Conservation (phyloP, 1,140 invertebrate genomes). For the Apolygus lucorum region DNA sequence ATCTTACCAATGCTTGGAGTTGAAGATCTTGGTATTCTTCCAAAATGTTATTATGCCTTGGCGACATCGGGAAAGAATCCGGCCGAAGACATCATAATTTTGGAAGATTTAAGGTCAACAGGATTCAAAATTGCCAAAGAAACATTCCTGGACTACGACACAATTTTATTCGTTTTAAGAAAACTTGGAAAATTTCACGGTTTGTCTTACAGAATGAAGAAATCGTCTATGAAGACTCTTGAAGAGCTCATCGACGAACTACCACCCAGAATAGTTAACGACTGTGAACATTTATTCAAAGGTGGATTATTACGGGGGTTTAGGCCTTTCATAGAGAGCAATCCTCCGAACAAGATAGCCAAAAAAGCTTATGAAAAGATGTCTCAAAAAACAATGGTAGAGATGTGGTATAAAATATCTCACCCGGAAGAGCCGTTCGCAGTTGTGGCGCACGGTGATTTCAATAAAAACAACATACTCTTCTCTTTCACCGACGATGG, state of each 20-base stretch:
- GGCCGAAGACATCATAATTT: neutral
- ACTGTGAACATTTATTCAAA: no score
- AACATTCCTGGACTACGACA: neutral
- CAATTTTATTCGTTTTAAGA: neutral
- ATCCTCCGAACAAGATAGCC: neutral
- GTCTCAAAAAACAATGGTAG: neutral
- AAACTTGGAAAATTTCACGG: conserved; percentile 5
- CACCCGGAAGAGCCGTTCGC: neutral
- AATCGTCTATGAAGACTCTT: neutral
- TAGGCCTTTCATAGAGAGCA: conserved; percentile 1
- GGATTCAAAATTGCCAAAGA: neutral
- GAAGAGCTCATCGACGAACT: no score
- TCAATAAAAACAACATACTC: conserved; percentile 39
- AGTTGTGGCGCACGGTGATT: conserved; percentile 38
- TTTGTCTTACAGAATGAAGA: neutral
- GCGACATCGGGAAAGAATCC: neutral
- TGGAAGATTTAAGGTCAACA: neutral
- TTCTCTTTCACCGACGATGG: neutral
- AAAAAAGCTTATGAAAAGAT: neutral
- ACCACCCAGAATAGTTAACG: no score
- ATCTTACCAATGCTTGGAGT: neutral
- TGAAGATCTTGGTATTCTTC: neutral
- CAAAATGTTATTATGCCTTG: neutral
- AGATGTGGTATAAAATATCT: neutral
- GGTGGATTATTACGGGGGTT: no score